These are phyloP conservation scores for Bombus turneri DNA, from an alignment of 1,140 invertebrate species.

Conservation along the genomic window DNA sequence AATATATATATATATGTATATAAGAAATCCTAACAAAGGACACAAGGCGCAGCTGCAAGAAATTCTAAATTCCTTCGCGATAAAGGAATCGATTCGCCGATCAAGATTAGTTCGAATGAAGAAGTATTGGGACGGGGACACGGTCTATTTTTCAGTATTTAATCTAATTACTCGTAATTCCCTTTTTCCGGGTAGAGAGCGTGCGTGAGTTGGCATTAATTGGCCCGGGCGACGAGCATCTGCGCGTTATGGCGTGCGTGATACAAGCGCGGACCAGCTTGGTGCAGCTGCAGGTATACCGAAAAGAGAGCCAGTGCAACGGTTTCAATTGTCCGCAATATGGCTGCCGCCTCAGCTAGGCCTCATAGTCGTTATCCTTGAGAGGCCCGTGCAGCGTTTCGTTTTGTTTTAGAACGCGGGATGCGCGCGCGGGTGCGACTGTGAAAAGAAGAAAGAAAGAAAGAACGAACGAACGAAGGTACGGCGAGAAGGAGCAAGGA, in stretches of 20 bases:
- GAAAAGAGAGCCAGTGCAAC: constrained; percentile 72
- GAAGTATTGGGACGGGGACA: not conserved
- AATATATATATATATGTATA: not conserved
- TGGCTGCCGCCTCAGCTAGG: constrained; percentile 73
- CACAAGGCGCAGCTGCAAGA: not conserved
- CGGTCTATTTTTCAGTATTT: constrained; percentile 39
- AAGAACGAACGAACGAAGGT: constrained; percentile 21
- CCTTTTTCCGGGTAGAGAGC: constrained; percentile 57
- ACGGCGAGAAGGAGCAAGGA: not conserved
- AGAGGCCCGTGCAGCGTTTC: constrained; percentile 77
- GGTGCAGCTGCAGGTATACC: constrained; percentile 72
- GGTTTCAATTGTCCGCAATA: constrained; percentile 81
- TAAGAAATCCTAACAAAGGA: not conserved
- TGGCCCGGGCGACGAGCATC: constrained; percentile 57
- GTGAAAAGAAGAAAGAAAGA: constrained; percentile 30
- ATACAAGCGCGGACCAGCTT: constrained; percentile 29
- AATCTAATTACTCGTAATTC: constrained; percentile 62
- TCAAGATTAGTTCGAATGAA: not conserved
- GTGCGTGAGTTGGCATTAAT: constrained; percentile 69
- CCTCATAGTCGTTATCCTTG: constrained; percentile 82
- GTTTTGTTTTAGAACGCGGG: constrained; percentile 79
- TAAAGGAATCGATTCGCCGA: not conserved
- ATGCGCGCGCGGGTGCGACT: constrained; percentile 62
- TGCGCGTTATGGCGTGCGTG: constrained; percentile 61
- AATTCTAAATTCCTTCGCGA: not conserved